These are phyloP conservation scores for Eriosoma lanigerum DNA, from an alignment of 1,140 invertebrate species.

Conservation along the genomic window DNA sequence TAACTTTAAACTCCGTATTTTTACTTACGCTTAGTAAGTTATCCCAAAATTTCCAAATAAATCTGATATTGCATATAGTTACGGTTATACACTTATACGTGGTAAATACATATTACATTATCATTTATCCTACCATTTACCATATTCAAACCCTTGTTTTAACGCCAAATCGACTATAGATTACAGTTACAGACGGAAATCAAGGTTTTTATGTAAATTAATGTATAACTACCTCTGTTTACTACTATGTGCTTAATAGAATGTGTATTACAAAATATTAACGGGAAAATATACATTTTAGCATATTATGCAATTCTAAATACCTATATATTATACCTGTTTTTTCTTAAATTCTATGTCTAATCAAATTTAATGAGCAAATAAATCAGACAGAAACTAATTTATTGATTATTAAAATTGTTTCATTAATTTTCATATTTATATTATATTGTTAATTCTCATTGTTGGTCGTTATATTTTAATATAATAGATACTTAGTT, in stretches of 20 bases:
- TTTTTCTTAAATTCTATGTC: too few relatives aligned
- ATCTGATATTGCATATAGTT: too few relatives aligned
- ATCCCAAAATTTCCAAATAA: background rate
- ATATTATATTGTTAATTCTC: constrained; percentile 30
- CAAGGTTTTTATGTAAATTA: background rate
- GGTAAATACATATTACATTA: background rate
- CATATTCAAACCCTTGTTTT: background rate
- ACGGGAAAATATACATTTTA: background rate
- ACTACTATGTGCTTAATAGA: background rate
- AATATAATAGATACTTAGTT: background rate
- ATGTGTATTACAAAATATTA: background rate
- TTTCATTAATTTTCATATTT: constrained; percentile 41
- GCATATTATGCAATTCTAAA: too few relatives aligned
- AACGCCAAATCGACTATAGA: background rate
- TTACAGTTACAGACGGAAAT: background rate
- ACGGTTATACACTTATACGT: too few relatives aligned
- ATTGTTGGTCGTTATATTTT: background rate
- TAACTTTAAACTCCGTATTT: too few relatives aligned
- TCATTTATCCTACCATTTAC: background rate
- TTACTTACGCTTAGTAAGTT: too few relatives aligned
- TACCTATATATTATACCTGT: too few relatives aligned
- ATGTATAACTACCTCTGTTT: background rate
- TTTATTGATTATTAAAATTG: background rate
- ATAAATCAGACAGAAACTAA: background rate
- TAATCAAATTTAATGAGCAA: too few relatives aligned